A percentile compares a stretch with the other conserved stretches of the same genome.
Conservation (phyloP, 2,888 invertebrate genomes). For the Drosophila neutralis region DNA sequence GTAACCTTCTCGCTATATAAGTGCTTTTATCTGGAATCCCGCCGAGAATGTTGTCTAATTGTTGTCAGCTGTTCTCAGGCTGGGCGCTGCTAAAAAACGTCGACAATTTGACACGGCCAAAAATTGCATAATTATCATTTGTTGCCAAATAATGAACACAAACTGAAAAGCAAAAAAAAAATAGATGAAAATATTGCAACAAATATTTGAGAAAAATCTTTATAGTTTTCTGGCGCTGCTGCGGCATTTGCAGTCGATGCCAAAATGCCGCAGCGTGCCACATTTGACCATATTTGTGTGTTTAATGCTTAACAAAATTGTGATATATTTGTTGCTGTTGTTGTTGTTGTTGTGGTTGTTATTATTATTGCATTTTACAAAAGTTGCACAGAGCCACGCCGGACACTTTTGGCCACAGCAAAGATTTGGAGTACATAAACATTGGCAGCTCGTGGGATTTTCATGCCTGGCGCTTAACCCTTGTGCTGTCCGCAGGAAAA, state of each 20-base stretch:
- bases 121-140: slow-evolving; percentile 63
- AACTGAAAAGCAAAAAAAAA: neutral
- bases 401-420: slow-evolving; percentile 27
- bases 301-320: slow-evolving; percentile 44
- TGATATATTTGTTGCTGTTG: slow-evolving; percentile 21
- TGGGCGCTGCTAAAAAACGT: slow-evolving; percentile 44
- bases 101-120: slow-evolving; percentile 38
- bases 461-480: slow-evolving; percentile 39
- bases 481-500: slow-evolving; percentile 10
- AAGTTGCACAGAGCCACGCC: slow-evolving; percentile 41
- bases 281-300: slow-evolving; percentile 73
- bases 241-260: slow-evolving; percentile 6
- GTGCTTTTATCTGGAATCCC: slow-evolving; percentile 31
- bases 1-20: slow-evolving; percentile 37
- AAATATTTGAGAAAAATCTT: slow-evolving; percentile 29
- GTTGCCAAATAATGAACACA: slow-evolving; percentile 44
- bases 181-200: neutral
- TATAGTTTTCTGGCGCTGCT: slow-evolving; percentile 19
- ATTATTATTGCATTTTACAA: slow-evolving; percentile 49
- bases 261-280: slow-evolving; percentile 72
- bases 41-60: slow-evolving; percentile 62
- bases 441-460: slow-evolving; percentile 58
- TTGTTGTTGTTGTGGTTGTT: slow-evolving; percentile 1
- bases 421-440: slow-evolving; percentile 22
- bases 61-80: slow-evolving; percentile 46